Evolutionary conservation across 2,113 vertebrate species (phyloP), one percentile per base, ranked within the genome.

Genomic region (Mirza zaza): DNA sequence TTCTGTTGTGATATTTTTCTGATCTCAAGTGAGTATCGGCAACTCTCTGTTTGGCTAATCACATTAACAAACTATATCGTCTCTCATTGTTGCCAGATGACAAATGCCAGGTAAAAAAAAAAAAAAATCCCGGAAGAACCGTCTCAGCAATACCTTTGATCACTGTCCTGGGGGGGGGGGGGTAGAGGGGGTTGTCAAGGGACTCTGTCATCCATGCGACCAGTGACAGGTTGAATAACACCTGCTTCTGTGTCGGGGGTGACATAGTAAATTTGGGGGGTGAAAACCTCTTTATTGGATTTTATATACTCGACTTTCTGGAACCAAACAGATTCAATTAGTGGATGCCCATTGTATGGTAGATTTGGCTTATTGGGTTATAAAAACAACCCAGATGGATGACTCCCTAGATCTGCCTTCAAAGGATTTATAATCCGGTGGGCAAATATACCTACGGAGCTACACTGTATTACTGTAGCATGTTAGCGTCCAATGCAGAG

Each of bases 1-100:
- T 96, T 93, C 57, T 13, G 29, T 48, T 83, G 61, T 63, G 63
- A 61, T 91, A 27, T 84, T 75, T 95, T 86, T 34, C 81, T 75
- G 29, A 81, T 91, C 39, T 87, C 87, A 39, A n/a, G 27, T 81
- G 87, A 93, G 10, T 61, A 10, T 79, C 15, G 7, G 48, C 61
- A 57, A n/a, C 82, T 77, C 76, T 93, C 57, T 52, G 29, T 87
- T 80, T 87, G 52, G 32, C 67, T 80, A 59, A 83, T 75, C 87
- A 75, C 65, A 63, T 82, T 88, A 87, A 57, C 48, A 79, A 79
- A 92, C 82, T 71, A 5, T 75, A n/a, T 36, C 20, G 39, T 93
- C 8, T 79, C 36, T 71, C 25, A 1, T 12, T 15, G 25, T 86
- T 82, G 10, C 36, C 89, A 67, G 50, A 23, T 57, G 36, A 76